phyloP scores from a whole-genome alignment of 2,888 invertebrate species.

The Stomorhina lunata region DNA sequence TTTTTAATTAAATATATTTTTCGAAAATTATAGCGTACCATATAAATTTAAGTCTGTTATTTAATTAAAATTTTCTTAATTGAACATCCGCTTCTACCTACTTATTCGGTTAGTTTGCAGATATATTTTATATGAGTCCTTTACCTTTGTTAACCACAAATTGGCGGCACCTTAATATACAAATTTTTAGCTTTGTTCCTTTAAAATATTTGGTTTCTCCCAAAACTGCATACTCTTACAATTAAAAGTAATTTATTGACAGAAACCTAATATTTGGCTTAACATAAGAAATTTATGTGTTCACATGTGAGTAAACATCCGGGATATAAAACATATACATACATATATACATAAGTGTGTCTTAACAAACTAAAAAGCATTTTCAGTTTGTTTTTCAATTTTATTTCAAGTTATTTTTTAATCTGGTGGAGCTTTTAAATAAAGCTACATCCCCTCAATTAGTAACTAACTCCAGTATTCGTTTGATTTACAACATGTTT shows the following conservation, averaged over 20 bases:
- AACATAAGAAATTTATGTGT: slow-evolving; percentile 23
- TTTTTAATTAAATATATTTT: too few species aligned
- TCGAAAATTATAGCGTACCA: too few species aligned
- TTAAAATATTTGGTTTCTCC: background rate
- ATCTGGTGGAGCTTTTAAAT: background rate
- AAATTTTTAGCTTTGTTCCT: background rate
- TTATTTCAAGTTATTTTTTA: background rate
- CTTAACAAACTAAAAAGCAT: too few species aligned
- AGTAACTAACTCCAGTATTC: background rate
- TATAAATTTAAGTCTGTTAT: too few species aligned
- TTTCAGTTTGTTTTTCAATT: background rate
- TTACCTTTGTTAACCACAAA: too few species aligned
- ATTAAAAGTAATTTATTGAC: slow-evolving; percentile 15
- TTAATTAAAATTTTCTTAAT: too few species aligned
- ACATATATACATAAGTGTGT: background rate
- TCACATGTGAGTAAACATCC: slow-evolving; percentile 12
- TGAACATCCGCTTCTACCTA: too few species aligned
- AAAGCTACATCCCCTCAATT: background rate
- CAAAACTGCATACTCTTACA: background rate
- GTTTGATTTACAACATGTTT: slow-evolving; percentile 13
- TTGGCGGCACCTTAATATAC: too few species aligned
- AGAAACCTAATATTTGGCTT: background rate
- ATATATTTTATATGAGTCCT: too few species aligned
- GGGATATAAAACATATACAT: background rate
- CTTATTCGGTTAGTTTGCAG: too few species aligned